Percentiles rank a stretch among this genome's conserved stretches.
These are phyloP conservation scores for Eupithecia abbreviata DNA, from an alignment of 2,888 invertebrate species.

Conservation along the genomic window DNA sequence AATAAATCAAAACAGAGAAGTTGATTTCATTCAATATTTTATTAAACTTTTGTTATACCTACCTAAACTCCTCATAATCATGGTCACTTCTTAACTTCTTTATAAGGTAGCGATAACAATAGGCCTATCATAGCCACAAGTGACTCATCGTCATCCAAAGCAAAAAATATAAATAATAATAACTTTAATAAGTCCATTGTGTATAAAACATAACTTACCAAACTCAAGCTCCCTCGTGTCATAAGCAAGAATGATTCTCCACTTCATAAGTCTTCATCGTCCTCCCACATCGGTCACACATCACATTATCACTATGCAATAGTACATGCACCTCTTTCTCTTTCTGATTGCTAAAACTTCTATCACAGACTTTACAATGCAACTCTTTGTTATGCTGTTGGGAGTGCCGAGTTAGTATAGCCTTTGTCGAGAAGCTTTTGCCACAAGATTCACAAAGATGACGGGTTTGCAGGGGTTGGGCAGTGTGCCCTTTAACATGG, in stretches of 20 bases:
- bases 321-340: constrained; percentile 57
- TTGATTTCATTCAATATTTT: constrained; percentile 6
- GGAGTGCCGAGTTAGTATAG: constrained; percentile 65
- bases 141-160: too few relatives aligned
- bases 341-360: constrained; percentile 54
- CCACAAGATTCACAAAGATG: constrained; percentile 79
- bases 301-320: constrained; percentile 61
- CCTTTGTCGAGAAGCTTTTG: constrained; percentile 65
- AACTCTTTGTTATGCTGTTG: constrained; percentile 54
- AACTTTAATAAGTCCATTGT: not conserved
- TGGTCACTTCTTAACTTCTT: not conserved
- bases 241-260: constrained; percentile 56
- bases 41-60: not conserved
- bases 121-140: too few relatives aligned
- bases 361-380: constrained; percentile 62
- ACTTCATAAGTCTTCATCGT: constrained; percentile 59
- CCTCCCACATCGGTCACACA: constrained; percentile 76
- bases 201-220: constrained; percentile 11
- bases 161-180: too few relatives aligned
- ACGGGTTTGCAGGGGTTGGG: constrained; percentile 51
- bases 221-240: not conserved
- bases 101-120: too few relatives aligned
- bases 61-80: not conserved
- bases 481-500: constrained; percentile 83
- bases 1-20: constrained; percentile 35